phyloP scores from a whole-genome alignment of 1,140 invertebrate genomes.

The Acromyrmex echinatior region DNA sequence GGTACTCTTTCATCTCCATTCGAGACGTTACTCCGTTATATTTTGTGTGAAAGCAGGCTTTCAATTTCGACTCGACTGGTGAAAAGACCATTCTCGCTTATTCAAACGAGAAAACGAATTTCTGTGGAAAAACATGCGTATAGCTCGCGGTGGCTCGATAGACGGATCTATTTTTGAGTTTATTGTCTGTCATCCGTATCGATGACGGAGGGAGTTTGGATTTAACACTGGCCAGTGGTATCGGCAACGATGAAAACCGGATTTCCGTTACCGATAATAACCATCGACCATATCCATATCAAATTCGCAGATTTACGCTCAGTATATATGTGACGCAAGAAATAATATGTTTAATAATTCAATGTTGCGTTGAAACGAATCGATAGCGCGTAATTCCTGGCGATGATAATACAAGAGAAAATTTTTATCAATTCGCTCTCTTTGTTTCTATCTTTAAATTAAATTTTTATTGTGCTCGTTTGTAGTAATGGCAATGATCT shows the following conservation, averaged over 20 bases:
- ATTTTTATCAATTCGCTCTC: not conserved
- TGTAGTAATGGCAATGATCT: not conserved
- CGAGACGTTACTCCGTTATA: slow-evolving; percentile 10
- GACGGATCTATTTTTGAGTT: slow-evolving; percentile 20
- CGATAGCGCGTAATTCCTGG: not conserved
- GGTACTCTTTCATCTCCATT: slow-evolving; percentile 7
- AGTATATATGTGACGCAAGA: not conserved
- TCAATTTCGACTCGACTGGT: not conserved
- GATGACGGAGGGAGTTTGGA: not conserved
- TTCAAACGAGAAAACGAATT: slow-evolving; percentile 12
- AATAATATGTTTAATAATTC: slow-evolving; percentile 50
- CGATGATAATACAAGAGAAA: not conserved
- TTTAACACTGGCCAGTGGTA: slow-evolving; percentile 19
- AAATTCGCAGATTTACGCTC: not conserved
- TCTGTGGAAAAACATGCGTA: not conserved
- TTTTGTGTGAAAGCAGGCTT: slow-evolving; percentile 22
- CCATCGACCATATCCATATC: not conserved
- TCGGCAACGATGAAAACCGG: slow-evolving; percentile 1
- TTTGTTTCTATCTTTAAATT: slow-evolving; percentile 18
- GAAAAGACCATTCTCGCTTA: slow-evolving; percentile 15
- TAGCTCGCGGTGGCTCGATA: not conserved
- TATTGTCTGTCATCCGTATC: slow-evolving; percentile 22
- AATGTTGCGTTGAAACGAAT: not conserved
- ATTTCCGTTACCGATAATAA: slow-evolving; percentile 31
- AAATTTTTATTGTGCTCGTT: not conserved